Evolutionary conservation across 2,113 vertebrate species (phyloP).

Genomic region (Crotalus helleri): DNA sequence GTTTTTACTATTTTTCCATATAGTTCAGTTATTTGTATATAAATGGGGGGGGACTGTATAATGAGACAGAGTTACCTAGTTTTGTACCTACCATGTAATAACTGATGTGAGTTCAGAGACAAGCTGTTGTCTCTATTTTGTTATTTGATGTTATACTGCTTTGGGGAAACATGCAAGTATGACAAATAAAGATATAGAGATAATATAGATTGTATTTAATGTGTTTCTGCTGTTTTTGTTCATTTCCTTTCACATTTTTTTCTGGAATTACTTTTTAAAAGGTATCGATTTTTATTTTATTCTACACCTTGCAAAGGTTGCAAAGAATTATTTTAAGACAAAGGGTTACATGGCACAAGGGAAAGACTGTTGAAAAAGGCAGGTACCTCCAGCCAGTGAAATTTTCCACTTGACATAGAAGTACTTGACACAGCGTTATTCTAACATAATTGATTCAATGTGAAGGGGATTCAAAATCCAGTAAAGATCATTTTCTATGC

Average conservation of each 20-base stretch:
- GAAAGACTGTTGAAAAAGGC: background rate
- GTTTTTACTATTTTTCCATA: slow-evolving; percentile 64
- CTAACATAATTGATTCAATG: background rate
- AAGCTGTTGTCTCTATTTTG: slow-evolving; percentile 75
- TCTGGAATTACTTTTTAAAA: background rate
- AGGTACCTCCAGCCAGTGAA: background rate
- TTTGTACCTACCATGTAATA: slow-evolving; percentile 73
- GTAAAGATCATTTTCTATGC: background rate
- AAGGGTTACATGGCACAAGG: background rate
- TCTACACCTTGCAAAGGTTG: background rate
- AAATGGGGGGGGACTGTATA: slow-evolving; percentile 69
- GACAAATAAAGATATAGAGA: slow-evolving; percentile 73
- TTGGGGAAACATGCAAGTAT: slow-evolving; percentile 71
- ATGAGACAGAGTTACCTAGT: slow-evolving; percentile 77
- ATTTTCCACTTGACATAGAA: background rate
- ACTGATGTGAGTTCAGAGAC: slow-evolving; percentile 69
- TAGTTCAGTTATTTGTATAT: slow-evolving; percentile 79
- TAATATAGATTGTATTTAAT: slow-evolving; percentile 74
- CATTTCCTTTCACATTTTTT: background rate
- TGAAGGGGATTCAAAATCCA: background rate
- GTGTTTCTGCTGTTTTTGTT: slow-evolving; percentile 52
- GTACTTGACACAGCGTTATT: background rate
- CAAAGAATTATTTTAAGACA: background rate
- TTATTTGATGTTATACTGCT: slow-evolving; percentile 72
- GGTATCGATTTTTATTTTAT: background rate